Percentiles rank a stretch among this genome's conserved stretches.
These are phyloP conservation scores for Loriculus beryllinus DNA, from an alignment of 2,797 vertebrate genomes.

Conservation along the genomic window DNA sequence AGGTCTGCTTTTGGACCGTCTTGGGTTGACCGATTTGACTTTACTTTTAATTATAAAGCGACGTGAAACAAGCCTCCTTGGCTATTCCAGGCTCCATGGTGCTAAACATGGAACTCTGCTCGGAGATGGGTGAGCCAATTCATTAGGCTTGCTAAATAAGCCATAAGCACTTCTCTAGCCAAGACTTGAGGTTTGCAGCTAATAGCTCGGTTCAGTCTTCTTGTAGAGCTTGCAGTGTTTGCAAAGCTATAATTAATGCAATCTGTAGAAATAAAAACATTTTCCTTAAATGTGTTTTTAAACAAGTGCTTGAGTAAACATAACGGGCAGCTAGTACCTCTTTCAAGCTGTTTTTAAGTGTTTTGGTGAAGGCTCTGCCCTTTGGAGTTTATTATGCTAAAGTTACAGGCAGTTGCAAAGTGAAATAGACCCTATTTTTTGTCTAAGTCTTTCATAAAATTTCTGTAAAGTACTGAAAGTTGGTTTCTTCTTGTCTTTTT, in stretches of 20 bases:
- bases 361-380: not conserved
- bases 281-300: conserved; percentile 70
- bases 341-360: conserved; percentile 48
- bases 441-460: not conserved
- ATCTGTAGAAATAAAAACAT: conserved; percentile 71
- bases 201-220: conserved; percentile 38
- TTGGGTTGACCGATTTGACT: not conserved
- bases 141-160: conserved; percentile 54
- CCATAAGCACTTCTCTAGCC: conserved; percentile 44
- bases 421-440: not conserved
- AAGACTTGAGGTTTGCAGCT: conserved; percentile 58
- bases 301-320: conserved; percentile 73
- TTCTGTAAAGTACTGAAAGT: not conserved
- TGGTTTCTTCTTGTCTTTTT: not conserved
- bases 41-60: not conserved
- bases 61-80: not conserved
- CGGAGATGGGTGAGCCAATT: conserved; percentile 33
- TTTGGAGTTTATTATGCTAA: conserved; percentile 16
- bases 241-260: conserved; percentile 69
- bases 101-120: conserved; percentile 15
- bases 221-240: conserved; percentile 33
- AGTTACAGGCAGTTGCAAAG: conserved; percentile 15
- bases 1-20: not conserved
- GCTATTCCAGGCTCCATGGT: not conserved
- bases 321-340: conserved; percentile 23